Conservation (phyloP, 2,113 vertebrate genomes). For the Pipa parva region DNA sequence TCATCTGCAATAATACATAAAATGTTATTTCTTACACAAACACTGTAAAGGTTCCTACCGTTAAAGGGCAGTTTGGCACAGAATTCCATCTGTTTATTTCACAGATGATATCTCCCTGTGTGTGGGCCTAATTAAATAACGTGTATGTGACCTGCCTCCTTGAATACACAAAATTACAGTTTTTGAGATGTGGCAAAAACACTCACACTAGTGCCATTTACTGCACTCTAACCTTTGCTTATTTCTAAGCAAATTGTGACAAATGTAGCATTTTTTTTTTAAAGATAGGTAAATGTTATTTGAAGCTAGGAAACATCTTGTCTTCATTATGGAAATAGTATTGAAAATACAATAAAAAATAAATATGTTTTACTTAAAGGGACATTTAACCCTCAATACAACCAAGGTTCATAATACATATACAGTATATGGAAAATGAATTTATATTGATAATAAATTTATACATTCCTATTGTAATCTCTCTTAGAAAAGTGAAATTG, state of each 20-base stretch:
- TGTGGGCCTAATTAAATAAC: conserved; percentile 42
- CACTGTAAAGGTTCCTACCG: conserved; percentile 33
- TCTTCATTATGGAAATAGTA: not conserved
- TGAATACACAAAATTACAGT: conserved; percentile 29
- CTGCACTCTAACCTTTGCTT: conserved; percentile 22
- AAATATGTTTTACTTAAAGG: conserved; percentile 30
- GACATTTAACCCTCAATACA: no score
- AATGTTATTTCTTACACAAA: conserved; percentile 42
- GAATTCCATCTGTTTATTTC: conserved; percentile 32
- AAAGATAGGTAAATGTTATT: conserved; percentile 26
- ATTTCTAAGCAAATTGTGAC: conserved; percentile 6
- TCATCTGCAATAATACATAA: conserved; percentile 32
- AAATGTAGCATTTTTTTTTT: not conserved
- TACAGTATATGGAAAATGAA: no score
- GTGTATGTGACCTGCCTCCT: conserved; percentile 30
- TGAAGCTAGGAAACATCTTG: conserved; percentile 1
- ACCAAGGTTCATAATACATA: no score
- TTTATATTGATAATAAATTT: no score
- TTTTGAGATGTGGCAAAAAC: conserved; percentile 12
- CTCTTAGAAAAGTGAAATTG: no score
- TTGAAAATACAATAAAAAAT: conserved; percentile 34
- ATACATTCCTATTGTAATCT: no score
- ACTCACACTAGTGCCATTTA: conserved; percentile 19
- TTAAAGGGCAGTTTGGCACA: conserved; percentile 32
- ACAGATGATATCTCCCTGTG: conserved; percentile 39